Conservation (phyloP, 2,888 invertebrate genomes). For the Latrodectus hesperus region DNA sequence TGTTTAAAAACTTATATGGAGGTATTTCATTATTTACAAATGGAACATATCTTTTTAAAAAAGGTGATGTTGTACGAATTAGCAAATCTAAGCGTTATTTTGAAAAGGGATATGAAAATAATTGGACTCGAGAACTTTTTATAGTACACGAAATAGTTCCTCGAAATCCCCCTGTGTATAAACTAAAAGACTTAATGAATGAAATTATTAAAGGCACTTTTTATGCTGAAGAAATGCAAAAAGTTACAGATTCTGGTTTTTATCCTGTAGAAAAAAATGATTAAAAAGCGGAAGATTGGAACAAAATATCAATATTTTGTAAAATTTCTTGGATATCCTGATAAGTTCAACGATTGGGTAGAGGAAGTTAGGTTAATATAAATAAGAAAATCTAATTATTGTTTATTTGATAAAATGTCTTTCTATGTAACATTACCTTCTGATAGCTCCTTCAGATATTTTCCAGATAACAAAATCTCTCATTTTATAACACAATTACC, state of each 20-base stretch:
- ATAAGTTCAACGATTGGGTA: slow-evolving; percentile 31
- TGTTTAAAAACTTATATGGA: not conserved
- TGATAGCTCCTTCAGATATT: slow-evolving; percentile 71
- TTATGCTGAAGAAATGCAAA: slow-evolving; percentile 3
- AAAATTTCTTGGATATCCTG: slow-evolving; percentile 34
- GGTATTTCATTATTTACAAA: not conserved
- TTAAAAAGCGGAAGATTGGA: no score
- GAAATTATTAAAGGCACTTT: slow-evolving; percentile 24
- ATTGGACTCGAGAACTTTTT: slow-evolving; percentile 48
- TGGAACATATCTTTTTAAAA: slow-evolving; percentile 9
- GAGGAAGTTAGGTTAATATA: slow-evolving; percentile 9
- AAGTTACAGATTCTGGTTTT: no score
- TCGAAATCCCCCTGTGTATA: slow-evolving; percentile 18
- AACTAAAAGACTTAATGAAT: slow-evolving; percentile 18
- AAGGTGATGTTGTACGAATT: slow-evolving; percentile 43
- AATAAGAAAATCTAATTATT: not conserved
- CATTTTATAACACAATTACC: slow-evolving; percentile 71
- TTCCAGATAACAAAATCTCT: slow-evolving; percentile 72
- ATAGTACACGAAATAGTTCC: slow-evolving; percentile 8
- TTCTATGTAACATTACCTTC: slow-evolving; percentile 71
- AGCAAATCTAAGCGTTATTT: slow-evolving; percentile 24
- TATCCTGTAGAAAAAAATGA: no score
- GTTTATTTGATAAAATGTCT: slow-evolving; percentile 18
- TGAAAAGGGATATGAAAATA: slow-evolving; percentile 54
- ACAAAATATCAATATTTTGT: slow-evolving; percentile 25